Evolutionary conservation across 2,113 vertebrate species (phyloP).

Genomic region (Perca schrenkii): DNA sequence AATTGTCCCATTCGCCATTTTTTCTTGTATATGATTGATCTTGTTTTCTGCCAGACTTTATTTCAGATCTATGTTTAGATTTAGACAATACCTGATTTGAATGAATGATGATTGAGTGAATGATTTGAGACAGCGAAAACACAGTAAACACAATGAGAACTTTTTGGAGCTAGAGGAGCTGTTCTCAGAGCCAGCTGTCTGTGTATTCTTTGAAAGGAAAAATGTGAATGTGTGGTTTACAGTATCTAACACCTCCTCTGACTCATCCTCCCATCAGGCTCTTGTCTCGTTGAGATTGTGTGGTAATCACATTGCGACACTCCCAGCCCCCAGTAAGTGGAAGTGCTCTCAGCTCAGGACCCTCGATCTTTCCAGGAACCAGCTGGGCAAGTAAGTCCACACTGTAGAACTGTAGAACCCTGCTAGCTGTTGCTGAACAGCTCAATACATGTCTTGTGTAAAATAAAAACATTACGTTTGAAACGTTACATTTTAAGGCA

Average conservation of each 20-base stretch:
- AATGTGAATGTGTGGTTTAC: conserved; percentile 18
- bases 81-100: neutral
- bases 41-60: neutral
- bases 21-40: too few species aligned
- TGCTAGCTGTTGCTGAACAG: neutral
- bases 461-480: neutral
- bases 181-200: neutral
- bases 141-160: neutral
- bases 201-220: conserved; percentile 8
- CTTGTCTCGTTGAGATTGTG: conserved; percentile 89
- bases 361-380: conserved; percentile 96
- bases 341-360: conserved; percentile 90
- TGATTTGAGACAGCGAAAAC: neutral
- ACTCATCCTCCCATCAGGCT: conserved; percentile 77
- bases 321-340: conserved; percentile 91
- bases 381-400: conserved; percentile 92
- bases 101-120: neutral
- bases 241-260: conserved; percentile 11
- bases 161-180: neutral
- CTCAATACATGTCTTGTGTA: neutral
- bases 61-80: neutral
- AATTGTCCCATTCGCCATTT: neutral
- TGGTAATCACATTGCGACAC: conserved; percentile 88
- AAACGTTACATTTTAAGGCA: too few species aligned
- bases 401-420: neutral